Base-by-base conservation (phyloP, 2,113 vertebrate genomes). In the Pungitius pungitius region DNA sequence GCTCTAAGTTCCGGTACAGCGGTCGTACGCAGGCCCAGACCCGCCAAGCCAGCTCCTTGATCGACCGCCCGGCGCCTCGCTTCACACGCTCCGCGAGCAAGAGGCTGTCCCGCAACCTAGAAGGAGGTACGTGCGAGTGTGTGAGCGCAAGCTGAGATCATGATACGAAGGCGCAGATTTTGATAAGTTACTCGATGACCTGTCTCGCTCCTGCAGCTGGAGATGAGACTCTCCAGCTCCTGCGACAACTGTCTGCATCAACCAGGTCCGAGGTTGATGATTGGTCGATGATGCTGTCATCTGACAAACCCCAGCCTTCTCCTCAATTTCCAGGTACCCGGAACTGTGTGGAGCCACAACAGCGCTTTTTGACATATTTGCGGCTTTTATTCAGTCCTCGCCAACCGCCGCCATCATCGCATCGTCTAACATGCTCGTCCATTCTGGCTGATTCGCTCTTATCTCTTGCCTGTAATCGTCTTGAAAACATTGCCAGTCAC, bases 1-100 rank as follows among this genome's bases (percentile, higher is more conserved):
- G 97, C 69, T 97, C 97, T 26, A 98, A 96, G 91, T 98, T 99
- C 88, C 95, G 96, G 40, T 98, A 97, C 90, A 96, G 95, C 1
- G 97, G 97, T 0, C 94, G 95, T 3, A 99, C 97, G 4, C 96
- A 99, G 87, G 96, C 95, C 0, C 96, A 99, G 91, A 97, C 95
- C 2, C 93, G 97, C 66, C 95, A 99, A 89, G 97, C 96, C 18
- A 97, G 97, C 9, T 95, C 96, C 58, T 89, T 96, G 77, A 99
- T 98, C 4, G 95, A 95, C 87, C 94, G 97, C 0, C 95, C 96
- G 0, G 96, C 97, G 0, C 97, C 97, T 3, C 95, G 92, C 66
- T 99, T 99, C 20, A 93, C 96, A 40, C 95, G 96, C 27, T 96
- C 96, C 2, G 96, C 96, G 7, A 97, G 96, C 90, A 99, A 99